phyloP scores from a whole-genome alignment of 1,140 invertebrate genomes.

The Paramacrobiotus metropolitanus region DNA sequence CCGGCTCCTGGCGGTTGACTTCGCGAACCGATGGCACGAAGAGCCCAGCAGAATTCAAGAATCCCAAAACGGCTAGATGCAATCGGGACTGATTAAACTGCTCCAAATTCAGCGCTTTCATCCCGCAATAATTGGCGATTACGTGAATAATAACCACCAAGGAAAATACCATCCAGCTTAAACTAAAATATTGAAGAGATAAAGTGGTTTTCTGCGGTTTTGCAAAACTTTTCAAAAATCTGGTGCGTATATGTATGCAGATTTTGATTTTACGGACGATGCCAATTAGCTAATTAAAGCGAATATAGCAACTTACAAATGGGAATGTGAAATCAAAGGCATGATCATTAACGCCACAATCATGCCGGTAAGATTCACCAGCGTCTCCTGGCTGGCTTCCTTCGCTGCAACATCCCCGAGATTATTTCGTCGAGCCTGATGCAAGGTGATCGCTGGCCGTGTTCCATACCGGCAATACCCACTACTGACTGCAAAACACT shows the following conservation, averaged over 20 bases:
- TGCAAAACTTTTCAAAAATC: too few relatives aligned
- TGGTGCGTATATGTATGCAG: too few relatives aligned
- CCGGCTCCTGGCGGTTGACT: background rate
- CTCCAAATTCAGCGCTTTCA: conserved; percentile 42
- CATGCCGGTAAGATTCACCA: conserved; percentile 66
- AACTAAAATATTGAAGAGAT: conserved; percentile 27
- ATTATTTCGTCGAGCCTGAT: conserved; percentile 60
- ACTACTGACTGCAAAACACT: conserved; percentile 32
- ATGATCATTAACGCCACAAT: conserved; percentile 48
- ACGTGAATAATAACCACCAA: conserved; percentile 55
- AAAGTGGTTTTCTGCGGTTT: too few relatives aligned
- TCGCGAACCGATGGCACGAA: background rate
- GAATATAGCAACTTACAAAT: conserved; percentile 19
- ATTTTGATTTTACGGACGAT: too few relatives aligned
- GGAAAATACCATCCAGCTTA: conserved; percentile 40
- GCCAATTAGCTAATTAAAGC: too few relatives aligned
- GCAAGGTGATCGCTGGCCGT: conserved; percentile 66
- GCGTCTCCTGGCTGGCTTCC: conserved; percentile 83
- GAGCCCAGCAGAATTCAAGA: conserved; percentile 21
- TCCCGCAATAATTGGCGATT: conserved; percentile 59
- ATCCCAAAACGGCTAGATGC: conserved; percentile 36
- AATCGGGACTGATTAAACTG: conserved; percentile 54
- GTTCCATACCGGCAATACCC: conserved; percentile 80
- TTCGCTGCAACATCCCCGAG: conserved; percentile 54
- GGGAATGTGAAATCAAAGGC: conserved; percentile 34